Evolutionary conservation across 2,888 invertebrate species (phyloP).

Genomic region (Aleiodes leptofemur): DNA sequence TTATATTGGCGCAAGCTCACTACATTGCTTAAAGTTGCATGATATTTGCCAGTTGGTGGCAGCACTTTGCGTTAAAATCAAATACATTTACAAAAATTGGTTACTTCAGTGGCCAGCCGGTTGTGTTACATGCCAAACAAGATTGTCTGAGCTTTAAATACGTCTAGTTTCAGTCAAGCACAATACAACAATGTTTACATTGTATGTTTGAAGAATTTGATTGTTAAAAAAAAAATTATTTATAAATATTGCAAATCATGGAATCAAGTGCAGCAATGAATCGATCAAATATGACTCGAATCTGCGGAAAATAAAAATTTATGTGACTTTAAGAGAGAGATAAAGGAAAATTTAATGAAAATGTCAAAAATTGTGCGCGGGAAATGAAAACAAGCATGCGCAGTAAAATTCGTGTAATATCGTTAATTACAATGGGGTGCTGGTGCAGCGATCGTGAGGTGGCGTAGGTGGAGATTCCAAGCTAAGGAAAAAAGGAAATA

Average conservation of each 20-base stretch:
- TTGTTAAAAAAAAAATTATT: too few species aligned
- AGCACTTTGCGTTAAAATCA: constrained; percentile 19
- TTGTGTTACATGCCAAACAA: background rate
- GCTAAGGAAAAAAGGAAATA: background rate
- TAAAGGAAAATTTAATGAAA: too few species aligned
- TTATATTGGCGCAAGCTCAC: constrained; percentile 54
- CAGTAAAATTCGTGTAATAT: background rate
- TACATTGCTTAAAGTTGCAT: constrained; percentile 13
- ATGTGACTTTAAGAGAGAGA: background rate
- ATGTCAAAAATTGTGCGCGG: background rate
- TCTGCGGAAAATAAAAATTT: background rate
- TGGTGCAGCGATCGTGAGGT: constrained; percentile 35
- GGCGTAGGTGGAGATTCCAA: constrained; percentile 20
- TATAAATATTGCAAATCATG: background rate
- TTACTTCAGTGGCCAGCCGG: constrained; percentile 29
- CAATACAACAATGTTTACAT: too few species aligned
- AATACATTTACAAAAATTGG: background rate
- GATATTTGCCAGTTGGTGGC: constrained; percentile 34
- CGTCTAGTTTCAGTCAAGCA: too few species aligned
- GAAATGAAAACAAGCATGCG: constrained; percentile 28
- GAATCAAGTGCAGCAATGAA: background rate
- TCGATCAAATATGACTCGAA: background rate
- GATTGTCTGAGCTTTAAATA: background rate
- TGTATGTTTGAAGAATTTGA: too few species aligned
- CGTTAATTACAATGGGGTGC: constrained; percentile 19